phyloP scores from a whole-genome alignment of 2,113 vertebrate genomes.

The Catharus fuscescens region DNA sequence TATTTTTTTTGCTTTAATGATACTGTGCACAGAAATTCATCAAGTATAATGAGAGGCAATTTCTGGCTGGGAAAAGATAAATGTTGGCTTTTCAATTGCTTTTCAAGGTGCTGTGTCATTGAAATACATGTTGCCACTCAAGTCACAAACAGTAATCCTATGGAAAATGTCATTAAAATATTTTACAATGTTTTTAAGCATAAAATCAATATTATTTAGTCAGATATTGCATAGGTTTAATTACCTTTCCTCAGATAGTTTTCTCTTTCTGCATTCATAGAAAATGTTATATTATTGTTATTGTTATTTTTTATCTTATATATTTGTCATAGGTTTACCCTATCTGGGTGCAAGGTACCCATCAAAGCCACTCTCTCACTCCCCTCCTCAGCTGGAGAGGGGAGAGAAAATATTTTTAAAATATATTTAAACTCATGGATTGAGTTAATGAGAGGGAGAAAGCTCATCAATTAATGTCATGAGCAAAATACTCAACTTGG shows the following conservation, averaged over 20 bases:
- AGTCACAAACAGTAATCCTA: background rate
- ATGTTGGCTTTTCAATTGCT: background rate
- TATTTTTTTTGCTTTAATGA: background rate
- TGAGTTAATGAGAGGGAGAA: background rate
- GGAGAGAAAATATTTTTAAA: background rate
- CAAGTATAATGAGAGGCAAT: background rate
- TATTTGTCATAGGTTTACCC: background rate
- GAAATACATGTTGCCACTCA: background rate
- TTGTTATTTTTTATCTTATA: background rate
- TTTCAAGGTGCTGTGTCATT: background rate
- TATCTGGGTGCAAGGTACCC: background rate
- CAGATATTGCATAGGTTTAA: background rate
- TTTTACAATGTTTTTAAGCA: background rate
- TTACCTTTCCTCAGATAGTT: background rate
- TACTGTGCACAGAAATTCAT: background rate
- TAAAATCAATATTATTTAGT: background rate
- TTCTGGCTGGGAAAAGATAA: background rate
- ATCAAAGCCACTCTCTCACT: background rate
- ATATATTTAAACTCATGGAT: rapidly evolving
- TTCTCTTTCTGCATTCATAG: background rate
- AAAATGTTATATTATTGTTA: background rate
- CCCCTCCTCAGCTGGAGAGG: background rate
- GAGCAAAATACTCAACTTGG: background rate
- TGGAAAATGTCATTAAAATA: background rate
- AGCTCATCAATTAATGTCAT: background rate